Conservation (phyloP, 2,113 vertebrate species). For the Epinephelus cyanopodus region DNA sequence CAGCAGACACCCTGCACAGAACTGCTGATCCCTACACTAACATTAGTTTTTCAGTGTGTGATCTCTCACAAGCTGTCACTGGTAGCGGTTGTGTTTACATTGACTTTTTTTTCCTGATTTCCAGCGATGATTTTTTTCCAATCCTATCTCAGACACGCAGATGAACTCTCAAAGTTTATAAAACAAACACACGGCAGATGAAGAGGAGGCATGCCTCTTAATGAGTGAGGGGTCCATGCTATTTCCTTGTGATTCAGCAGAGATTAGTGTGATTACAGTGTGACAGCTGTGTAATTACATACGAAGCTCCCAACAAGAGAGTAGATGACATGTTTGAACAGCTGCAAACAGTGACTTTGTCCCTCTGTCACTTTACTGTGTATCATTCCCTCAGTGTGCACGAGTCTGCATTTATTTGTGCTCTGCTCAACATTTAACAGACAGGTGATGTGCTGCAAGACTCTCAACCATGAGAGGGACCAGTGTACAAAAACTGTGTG, state of each 20-base stretch:
- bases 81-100: constrained; percentile 1
- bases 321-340: constrained; percentile 70
- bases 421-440: constrained; percentile 1
- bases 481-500: not conserved
- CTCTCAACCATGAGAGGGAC: not conserved
- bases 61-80: constrained; percentile 41
- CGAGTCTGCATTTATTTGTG: constrained; percentile 44
- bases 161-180: constrained; percentile 52
- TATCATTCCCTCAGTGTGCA: constrained; percentile 9
- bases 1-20: not conserved
- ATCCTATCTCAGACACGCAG: constrained; percentile 41
- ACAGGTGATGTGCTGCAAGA: constrained; percentile 8
- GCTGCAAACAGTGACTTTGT: constrained; percentile 63
- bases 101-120: constrained; percentile 5
- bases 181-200: constrained; percentile 48
- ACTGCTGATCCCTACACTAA: constrained; percentile 37
- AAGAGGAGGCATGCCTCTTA: constrained; percentile 57
- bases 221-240: constrained; percentile 61
- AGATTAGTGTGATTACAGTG: constrained; percentile 76
- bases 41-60: constrained; percentile 15
- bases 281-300: constrained; percentile 81
- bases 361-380: constrained; percentile 45
- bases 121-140: not conserved
- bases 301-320: constrained; percentile 64
- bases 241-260: constrained; percentile 65